Base-by-base conservation (phyloP, 2,113 vertebrate species). In the Abramis brama region DNA sequence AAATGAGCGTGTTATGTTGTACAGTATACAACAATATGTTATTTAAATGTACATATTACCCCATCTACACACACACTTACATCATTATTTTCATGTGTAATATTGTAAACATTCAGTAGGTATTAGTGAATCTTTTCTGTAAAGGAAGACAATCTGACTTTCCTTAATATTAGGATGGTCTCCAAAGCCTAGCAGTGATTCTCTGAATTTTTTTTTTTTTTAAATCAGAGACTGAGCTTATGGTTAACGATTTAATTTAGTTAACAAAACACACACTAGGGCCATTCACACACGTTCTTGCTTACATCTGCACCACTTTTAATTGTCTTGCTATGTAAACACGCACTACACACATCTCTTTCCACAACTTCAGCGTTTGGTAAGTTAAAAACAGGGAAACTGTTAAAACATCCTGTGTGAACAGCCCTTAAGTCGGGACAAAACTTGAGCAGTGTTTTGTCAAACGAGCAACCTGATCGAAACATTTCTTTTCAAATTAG, bases 31-130 rank as follows among this genome's bases (percentile, higher is more conserved):
- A 57, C 52, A 36, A 79, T 79, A 79, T 60, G 33, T 9, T 64
- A 45, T 80, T 64, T 19, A 23, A 23, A 15, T 47, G 39, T 30
- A 64, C 1, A 47, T n/a, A 79, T 47, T 2, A 80, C 6, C 13
- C 13, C 6, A 12, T 82, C 27, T n/a, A 70, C 17, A 33, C 43
- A 33, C 43, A 52, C 17, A 12, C 79, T 45, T 50, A 30, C 25
- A 33, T 70, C 19, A 55, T 68, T 47, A 5, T 19, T 43, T 33
- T 36, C 19, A n/a, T 52, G 17, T 15, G 39, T 39, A 23, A 81
- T 45, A 81, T 23, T 70, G 79, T 82, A 73, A 83, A 83, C 68
- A 83, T 73, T 73, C 7, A 39, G 10, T 60, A 3, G 43, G 25
- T 60, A 59, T 25, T 6, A 39, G 13, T 55, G 7, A 52, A 77